Percentiles rank a stretch among this genome's conserved stretches.
phyloP scores from a whole-genome alignment of 2,888 invertebrate species.

The Hydroisotoma schaefferi region DNA sequence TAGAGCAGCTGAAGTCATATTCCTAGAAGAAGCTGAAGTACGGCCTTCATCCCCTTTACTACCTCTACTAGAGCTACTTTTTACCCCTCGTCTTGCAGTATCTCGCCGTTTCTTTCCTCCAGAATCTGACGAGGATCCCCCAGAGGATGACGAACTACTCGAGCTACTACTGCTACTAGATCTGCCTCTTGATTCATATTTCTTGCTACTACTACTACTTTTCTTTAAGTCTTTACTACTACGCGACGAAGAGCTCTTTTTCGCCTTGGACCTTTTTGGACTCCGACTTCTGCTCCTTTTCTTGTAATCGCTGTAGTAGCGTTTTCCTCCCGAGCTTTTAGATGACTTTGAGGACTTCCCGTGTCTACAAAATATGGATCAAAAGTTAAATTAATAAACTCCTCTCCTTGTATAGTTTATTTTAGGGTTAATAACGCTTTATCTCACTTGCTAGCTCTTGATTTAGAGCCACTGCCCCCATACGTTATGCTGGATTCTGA shows the following conservation, averaged over 20 bases:
- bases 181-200: slow-evolving; percentile 18
- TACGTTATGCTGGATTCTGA: not conserved
- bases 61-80: not conserved
- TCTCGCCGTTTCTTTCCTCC: slow-evolving; percentile 10
- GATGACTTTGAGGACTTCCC: slow-evolving; percentile 9
- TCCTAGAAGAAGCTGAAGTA: not conserved
- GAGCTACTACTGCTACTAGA: slow-evolving; percentile 26
- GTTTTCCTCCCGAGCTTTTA: slow-evolving; percentile 11
- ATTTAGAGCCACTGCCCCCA: not conserved
- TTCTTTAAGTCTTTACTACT: not conserved
- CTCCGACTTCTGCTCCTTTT: slow-evolving; percentile 16
- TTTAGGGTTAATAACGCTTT: not conserved
- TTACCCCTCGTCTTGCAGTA: not conserved
- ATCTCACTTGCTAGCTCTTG: not conserved
- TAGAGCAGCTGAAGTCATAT: slow-evolving; percentile 24
- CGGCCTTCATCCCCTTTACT: not conserved
- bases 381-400: not conserved
- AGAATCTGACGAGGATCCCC: slow-evolving; percentile 11
- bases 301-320: slow-evolving; percentile 6
- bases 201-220: slow-evolving; percentile 14
- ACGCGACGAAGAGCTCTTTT: not conserved
- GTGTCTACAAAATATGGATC: not conserved
- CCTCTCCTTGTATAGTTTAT: not conserved
- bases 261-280: slow-evolving; percentile 8
- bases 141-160: slow-evolving; percentile 16